Evolutionary conservation across 2,113 vertebrate species (phyloP).

Genomic region (Dicrurus megarhynchus): DNA sequence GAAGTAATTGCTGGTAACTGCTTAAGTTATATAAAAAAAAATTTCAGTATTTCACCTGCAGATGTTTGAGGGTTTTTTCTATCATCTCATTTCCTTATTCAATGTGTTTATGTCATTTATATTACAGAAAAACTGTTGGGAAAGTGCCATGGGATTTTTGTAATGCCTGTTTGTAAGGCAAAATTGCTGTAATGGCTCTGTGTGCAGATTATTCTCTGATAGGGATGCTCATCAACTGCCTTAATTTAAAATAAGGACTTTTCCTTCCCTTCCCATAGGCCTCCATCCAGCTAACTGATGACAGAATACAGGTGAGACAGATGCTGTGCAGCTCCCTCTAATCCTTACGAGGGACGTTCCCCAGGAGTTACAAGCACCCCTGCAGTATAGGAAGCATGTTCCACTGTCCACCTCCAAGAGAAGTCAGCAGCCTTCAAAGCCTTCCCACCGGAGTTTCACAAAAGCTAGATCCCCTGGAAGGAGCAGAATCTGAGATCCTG

Average conservation of each 20-base stretch:
- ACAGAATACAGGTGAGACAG: not conserved
- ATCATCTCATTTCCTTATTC: not conserved
- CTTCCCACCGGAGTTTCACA: not conserved
- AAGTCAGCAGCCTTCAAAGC: not conserved
- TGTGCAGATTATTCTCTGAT: not conserved
- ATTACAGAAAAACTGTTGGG: not conserved
- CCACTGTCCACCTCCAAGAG: not conserved
- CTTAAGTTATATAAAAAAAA: not conserved
- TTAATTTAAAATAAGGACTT: not conserved
- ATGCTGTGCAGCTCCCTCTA: not conserved
- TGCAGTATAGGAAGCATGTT: not conserved
- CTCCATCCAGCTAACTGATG: not conserved
- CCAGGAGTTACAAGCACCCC: not conserved
- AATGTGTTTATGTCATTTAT: not conserved
- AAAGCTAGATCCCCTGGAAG: not conserved
- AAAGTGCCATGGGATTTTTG: not conserved
- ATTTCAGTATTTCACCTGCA: not conserved
- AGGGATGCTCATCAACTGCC: not conserved
- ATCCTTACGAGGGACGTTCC: not conserved
- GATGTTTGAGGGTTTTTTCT: not conserved
- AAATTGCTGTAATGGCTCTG: not conserved
- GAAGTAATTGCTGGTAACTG: not conserved
- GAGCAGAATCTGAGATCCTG: accelerated
- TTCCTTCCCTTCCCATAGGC: not conserved
- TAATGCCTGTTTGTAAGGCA: not conserved